A percentile compares a stretch with the other conserved stretches of the same genome.
Conservation (phyloP, 2,797 vertebrate genomes). For the Pteropus rufus region DNA sequence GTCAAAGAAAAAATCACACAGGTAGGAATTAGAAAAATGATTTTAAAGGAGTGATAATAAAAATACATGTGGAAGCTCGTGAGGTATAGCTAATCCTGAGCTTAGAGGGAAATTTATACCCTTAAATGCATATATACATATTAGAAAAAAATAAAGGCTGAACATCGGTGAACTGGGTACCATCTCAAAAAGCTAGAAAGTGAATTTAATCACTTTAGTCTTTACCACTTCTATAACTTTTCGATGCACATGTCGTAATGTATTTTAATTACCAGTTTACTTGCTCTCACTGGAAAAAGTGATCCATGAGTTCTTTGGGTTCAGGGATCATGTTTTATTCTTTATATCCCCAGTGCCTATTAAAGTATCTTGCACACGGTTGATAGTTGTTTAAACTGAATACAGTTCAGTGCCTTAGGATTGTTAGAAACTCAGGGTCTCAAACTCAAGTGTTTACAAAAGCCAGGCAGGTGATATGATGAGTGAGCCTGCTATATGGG, state of each 20-base stretch:
- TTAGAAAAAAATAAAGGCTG: constrained; percentile 25
- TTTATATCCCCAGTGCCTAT: neutral
- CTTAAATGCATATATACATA: neutral
- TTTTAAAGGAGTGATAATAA: neutral
- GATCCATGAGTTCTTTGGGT: neutral
- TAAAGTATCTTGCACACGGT: neutral
- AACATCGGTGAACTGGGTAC: neutral
- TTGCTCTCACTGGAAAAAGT: neutral
- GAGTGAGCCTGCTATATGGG: neutral
- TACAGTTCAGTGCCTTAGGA: neutral
- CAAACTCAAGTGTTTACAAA: neutral
- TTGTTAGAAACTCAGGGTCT: neutral
- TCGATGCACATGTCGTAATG: neutral
- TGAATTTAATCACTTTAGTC: neutral
- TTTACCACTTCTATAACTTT: neutral
- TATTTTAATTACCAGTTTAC: neutral
- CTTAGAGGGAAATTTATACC: neutral
- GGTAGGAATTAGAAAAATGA: neutral
- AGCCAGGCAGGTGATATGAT: neutral
- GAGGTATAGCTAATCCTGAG: neutral
- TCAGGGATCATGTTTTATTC: neutral
- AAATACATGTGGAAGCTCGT: neutral
- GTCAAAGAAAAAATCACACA: neutral
- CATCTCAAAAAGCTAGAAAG: neutral
- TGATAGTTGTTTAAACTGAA: neutral